These are phyloP conservation scores for Phengaris alcon DNA, from an alignment of 2,888 invertebrate genomes.

Conservation along the genomic window DNA sequence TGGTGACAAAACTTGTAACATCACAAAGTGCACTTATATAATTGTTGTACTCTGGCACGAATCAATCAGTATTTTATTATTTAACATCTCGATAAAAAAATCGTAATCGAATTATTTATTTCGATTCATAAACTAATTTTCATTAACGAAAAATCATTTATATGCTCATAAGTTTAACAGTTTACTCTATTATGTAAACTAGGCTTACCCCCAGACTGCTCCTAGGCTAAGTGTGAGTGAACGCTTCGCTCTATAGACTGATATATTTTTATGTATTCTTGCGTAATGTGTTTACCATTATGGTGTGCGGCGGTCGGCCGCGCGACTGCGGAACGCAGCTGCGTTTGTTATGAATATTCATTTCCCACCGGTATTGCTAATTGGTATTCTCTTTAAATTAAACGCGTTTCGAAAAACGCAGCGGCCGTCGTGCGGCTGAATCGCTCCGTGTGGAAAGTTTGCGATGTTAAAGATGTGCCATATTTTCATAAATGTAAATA, in stretches of 20 bases:
- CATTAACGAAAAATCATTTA: neutral
- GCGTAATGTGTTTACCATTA: conserved; percentile 67
- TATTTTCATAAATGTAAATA: conserved; percentile 79
- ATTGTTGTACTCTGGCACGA: neutral
- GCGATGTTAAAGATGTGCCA: conserved; percentile 76
- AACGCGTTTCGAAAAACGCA: conserved; percentile 37
- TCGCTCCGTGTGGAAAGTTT: conserved; percentile 40
- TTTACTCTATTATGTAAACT: conserved; percentile 32
- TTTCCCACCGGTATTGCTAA: conserved; percentile 78
- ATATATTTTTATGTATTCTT: conserved; percentile 73
- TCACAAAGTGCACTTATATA: conserved; percentile 3
- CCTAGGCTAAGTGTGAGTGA: conserved; percentile 72
- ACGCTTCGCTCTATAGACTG: conserved; percentile 72
- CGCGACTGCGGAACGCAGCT: conserved; percentile 51
- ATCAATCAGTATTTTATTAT: conserved; percentile 21
- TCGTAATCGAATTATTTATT: neutral
- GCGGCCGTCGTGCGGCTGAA: conserved; percentile 38
- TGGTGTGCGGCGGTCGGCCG: conserved; percentile 55
- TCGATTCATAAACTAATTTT: neutral
- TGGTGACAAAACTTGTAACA: neutral
- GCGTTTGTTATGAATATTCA: conserved; percentile 59
- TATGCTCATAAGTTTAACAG: conserved; percentile 25
- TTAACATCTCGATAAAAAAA: neutral
- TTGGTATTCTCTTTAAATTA: conserved; percentile 60
- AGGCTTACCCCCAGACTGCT: conserved; percentile 58